Evolutionary conservation across 1,140 invertebrate genomes (phyloP).

Genomic region (Zaprionus ornatus): DNA sequence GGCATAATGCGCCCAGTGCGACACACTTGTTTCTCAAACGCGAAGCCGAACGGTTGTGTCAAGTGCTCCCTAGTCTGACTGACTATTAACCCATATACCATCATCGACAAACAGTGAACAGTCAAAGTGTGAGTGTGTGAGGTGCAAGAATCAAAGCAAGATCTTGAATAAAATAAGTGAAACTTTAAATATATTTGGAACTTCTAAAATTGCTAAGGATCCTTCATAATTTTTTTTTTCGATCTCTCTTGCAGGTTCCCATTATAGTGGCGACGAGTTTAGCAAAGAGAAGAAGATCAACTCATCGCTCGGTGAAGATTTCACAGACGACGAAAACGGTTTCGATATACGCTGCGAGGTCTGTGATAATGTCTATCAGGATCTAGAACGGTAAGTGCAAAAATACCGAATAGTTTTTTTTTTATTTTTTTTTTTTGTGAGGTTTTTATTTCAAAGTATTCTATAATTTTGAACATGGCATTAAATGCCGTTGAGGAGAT

Average conservation of each 20-base stretch:
- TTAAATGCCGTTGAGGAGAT: slow-evolving; percentile 40
- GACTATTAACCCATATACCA: slow-evolving; percentile 19
- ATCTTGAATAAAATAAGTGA: not conserved
- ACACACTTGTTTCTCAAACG: slow-evolving; percentile 81
- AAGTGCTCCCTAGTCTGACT: slow-evolving; percentile 50
- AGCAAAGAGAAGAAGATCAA: slow-evolving; percentile 59
- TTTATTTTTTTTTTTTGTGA: not conserved
- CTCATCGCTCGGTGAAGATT: slow-evolving; percentile 79
- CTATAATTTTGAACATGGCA: not conserved
- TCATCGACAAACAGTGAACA: not conserved
- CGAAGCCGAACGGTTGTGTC: slow-evolving; percentile 75
- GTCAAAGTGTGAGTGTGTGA: slow-evolving; percentile 27
- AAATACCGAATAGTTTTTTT: not conserved
- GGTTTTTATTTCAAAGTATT: slow-evolving; percentile 24
- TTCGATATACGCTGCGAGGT: slow-evolving; percentile 87
- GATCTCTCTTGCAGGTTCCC: slow-evolving; percentile 85
- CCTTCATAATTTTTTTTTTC: not conserved
- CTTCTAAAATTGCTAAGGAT: not conserved
- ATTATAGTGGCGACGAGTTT: slow-evolving; percentile 87
- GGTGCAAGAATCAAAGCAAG: not conserved
- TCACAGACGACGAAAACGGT: slow-evolving; percentile 86
- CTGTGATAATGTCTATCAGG: slow-evolving; percentile 89
- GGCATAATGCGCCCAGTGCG: slow-evolving; percentile 62
- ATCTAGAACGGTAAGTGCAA: slow-evolving; percentile 88
- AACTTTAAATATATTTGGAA: not conserved